Percentiles rank a stretch among this genome's conserved stretches.
Evolutionary conservation across 2,888 invertebrate genomes (phyloP).

Genomic region (Azorinus chamasolen): DNA sequence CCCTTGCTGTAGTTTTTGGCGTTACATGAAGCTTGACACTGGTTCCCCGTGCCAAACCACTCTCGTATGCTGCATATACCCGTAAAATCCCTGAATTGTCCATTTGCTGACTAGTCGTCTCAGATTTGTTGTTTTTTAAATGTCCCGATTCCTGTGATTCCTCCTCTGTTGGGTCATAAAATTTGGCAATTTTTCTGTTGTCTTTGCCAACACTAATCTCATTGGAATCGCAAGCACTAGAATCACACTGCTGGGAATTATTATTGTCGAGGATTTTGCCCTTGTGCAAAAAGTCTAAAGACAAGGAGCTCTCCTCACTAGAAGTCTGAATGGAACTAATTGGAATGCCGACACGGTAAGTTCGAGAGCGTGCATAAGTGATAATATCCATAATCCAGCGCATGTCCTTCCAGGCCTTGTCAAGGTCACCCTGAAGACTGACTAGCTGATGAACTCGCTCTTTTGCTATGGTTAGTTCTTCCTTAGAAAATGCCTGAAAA

Average conservation of each 20-base stretch:
- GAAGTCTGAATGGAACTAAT: slow-evolving; percentile 77
- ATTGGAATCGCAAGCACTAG: slow-evolving; percentile 72
- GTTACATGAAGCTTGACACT: slow-evolving; percentile 97
- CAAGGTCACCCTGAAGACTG: slow-evolving; percentile 94
- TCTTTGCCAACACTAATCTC: slow-evolving; percentile 82
- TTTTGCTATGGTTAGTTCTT: slow-evolving; percentile 94
- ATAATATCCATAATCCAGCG: slow-evolving; percentile 99
- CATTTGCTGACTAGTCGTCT: slow-evolving; percentile 39
- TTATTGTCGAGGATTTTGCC: slow-evolving; percentile 71
- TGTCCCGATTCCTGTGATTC: slow-evolving; percentile 57
- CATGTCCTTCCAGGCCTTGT: slow-evolving; percentile 96
- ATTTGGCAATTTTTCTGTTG: slow-evolving; percentile 81
- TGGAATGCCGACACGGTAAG: slow-evolving; percentile 84
- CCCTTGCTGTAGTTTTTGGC: slow-evolving; percentile 96
- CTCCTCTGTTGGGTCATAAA: slow-evolving; percentile 82
- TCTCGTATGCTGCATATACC: slow-evolving; percentile 98
- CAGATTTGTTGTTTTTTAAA: slow-evolving; percentile 30
- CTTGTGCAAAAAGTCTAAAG: slow-evolving; percentile 51
- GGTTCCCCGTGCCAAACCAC: slow-evolving; percentile 96
- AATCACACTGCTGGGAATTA: slow-evolving; percentile 65
- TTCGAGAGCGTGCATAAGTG: slow-evolving; percentile 95
- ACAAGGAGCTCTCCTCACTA: slow-evolving; percentile 41
- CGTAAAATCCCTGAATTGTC: slow-evolving; percentile 88
- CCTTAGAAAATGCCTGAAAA: slow-evolving; percentile 93
- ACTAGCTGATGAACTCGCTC: slow-evolving; percentile 93